Evolutionary conservation across 2,888 invertebrate genomes (phyloP).

Genomic region (Nycteola revayana): DNA sequence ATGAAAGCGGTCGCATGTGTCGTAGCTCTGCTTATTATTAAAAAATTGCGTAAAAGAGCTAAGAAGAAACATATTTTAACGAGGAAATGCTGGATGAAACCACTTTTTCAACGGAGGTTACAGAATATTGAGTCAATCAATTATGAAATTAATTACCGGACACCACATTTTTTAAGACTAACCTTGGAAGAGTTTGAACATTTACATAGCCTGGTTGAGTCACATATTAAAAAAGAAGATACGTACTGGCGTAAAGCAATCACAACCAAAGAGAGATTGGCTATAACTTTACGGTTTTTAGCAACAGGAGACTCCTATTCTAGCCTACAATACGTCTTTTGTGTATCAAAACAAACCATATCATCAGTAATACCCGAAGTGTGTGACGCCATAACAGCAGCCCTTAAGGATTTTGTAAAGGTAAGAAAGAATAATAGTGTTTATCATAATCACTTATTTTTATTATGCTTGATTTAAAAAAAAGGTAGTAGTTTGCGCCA

Average conservation of each 20-base stretch:
- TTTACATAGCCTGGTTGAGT: not conserved
- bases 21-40: slow-evolving; percentile 1
- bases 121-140: not conserved
- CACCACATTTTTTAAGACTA: slow-evolving; percentile 1
- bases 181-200: slow-evolving; percentile 2
- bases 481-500: not conserved
- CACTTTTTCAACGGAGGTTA: not conserved
- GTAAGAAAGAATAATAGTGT: no score
- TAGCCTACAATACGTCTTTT: slow-evolving; percentile 25
- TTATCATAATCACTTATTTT: no score
- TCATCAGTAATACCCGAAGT: slow-evolving; percentile 10
- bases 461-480: not conserved
- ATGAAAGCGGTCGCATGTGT: not conserved
- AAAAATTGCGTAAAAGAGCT: not conserved
- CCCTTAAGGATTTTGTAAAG: not conserved
- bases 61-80: not conserved
- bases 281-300: slow-evolving; percentile 17
- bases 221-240: not conserved
- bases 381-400: slow-evolving; percentile 4
- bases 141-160: slow-evolving; percentile 1
- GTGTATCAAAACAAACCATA: slow-evolving; percentile 29
- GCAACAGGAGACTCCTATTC: slow-evolving; percentile 15
- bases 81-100: slow-evolving; percentile 1
- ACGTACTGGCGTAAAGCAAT: not conserved
- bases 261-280: slow-evolving; percentile 5